Percentiles rank a stretch among this genome's conserved stretches.
phyloP scores from a whole-genome alignment of 2,888 invertebrate genomes.

The Drosophila melanosoma region DNA sequence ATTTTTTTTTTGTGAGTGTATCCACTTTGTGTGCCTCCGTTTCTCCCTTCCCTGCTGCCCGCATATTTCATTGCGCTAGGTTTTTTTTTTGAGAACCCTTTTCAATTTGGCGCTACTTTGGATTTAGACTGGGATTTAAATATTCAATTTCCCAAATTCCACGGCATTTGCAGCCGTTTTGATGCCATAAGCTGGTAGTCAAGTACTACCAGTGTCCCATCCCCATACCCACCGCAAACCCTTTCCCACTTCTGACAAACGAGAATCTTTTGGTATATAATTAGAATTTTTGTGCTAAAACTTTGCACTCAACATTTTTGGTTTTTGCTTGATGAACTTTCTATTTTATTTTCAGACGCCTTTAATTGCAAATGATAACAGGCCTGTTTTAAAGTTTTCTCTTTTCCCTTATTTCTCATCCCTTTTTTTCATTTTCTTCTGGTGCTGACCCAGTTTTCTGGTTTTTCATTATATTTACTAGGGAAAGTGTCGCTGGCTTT shows the following conservation, averaged over 20 bases:
- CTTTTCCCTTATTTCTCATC: background rate
- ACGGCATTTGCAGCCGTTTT: slow-evolving; percentile 42
- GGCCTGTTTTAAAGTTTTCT: slow-evolving; percentile 48
- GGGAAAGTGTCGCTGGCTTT: slow-evolving; percentile 64
- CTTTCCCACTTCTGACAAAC: slow-evolving; percentile 2
- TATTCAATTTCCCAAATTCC: slow-evolving; percentile 69
- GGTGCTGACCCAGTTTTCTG: slow-evolving; percentile 66
- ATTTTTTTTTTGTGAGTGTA: slow-evolving; percentile 2
- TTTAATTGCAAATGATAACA: slow-evolving; percentile 75
- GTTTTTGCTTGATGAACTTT: slow-evolving; percentile 11
- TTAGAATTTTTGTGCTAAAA: slow-evolving; percentile 40
- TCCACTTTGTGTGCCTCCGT: background rate
- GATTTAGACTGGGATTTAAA: slow-evolving; percentile 68
- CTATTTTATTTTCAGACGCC: slow-evolving; percentile 58
- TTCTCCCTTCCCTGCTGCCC: slow-evolving; percentile 1
- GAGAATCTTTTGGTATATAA: slow-evolving; percentile 51
- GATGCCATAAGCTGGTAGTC: slow-evolving; percentile 43
- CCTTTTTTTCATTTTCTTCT: slow-evolving; percentile 52
- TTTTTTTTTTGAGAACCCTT: slow-evolving; percentile 48
- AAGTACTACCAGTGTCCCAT: background rate
- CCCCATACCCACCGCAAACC: background rate
- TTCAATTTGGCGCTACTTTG: slow-evolving; percentile 60
- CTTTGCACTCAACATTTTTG: slow-evolving; percentile 44
- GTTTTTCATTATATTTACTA: slow-evolving; percentile 64
- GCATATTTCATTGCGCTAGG: slow-evolving; percentile 56